phyloP scores from a whole-genome alignment of 2,888 invertebrate genomes.

The Chydorus sphaericus region DNA sequence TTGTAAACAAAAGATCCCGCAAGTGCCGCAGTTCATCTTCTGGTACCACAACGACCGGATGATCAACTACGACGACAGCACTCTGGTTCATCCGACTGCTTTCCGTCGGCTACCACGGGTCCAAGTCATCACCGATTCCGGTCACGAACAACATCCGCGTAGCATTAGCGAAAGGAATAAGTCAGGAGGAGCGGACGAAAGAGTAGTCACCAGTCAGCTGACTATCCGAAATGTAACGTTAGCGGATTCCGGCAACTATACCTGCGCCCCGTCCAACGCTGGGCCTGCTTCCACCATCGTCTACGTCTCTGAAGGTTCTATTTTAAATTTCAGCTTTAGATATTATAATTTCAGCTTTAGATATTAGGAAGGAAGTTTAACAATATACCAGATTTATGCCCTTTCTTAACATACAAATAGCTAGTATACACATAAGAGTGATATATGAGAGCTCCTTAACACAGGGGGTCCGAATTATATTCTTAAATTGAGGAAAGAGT shows the following conservation, averaged over 20 bases:
- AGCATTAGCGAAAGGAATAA: too few species aligned
- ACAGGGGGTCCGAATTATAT: too few species aligned
- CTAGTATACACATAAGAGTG: too few species aligned
- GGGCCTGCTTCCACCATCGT: slow-evolving; percentile 78
- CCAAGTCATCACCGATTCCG: background rate
- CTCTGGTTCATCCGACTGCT: background rate
- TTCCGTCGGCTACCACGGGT: background rate
- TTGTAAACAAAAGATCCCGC: slow-evolving; percentile 80
- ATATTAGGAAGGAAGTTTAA: too few species aligned
- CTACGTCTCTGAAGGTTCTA: slow-evolving; percentile 80
- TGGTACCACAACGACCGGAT: slow-evolving; percentile 90
- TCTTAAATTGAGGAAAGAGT: too few species aligned
- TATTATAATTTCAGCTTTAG: too few species aligned
- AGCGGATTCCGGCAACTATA: slow-evolving; percentile 78
- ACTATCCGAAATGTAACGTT: slow-evolving; percentile 68
- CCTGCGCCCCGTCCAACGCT: slow-evolving; percentile 76
- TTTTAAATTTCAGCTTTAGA: too few species aligned
- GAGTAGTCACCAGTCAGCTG: slow-evolving; percentile 43
- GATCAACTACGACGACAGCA: slow-evolving; percentile 67
- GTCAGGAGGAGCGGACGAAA: background rate
- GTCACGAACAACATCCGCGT: background rate
- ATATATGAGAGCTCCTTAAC: too few species aligned
- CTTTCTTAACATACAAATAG: too few species aligned
- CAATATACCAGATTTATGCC: too few species aligned
- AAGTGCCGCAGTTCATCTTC: slow-evolving; percentile 84